Conservation (phyloP, 2,113 vertebrate species). For the Amphiprion ocellaris region DNA sequence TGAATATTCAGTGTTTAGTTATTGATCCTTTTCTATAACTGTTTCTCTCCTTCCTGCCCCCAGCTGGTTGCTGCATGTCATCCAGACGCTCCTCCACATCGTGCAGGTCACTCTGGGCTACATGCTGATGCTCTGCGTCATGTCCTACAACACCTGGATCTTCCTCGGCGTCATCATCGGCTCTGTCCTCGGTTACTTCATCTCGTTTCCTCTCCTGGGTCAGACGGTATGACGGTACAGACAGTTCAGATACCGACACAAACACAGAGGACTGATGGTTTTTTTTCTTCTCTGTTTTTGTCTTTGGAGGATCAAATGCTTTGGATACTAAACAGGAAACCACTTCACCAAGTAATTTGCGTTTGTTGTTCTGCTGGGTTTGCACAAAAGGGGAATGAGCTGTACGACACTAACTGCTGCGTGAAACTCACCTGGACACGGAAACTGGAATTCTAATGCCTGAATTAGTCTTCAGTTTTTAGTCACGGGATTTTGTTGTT, state of each 20-base stretch:
- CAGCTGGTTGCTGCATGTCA: constrained; percentile 83
- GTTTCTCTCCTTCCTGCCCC: neutral
- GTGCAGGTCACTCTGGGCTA: constrained; percentile 93
- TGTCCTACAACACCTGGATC: constrained; percentile 98
- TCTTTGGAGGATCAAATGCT: neutral
- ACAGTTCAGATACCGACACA: neutral
- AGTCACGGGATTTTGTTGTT: no score
- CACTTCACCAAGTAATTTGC: neutral
- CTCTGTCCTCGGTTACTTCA: constrained; percentile 89
- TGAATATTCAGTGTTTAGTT: neutral
- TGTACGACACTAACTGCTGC: neutral
- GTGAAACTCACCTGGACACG: neutral
- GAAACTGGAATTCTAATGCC: neutral
- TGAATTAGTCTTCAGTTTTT: no score
- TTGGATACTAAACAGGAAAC: constrained; percentile 14
- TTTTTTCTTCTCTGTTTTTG: neutral
- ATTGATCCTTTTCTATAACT: no score
- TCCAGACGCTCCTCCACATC: constrained; percentile 88
- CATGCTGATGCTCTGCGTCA: constrained; percentile 94
- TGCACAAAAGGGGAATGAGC: neutral
- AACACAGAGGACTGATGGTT: neutral
- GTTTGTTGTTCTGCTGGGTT: neutral
- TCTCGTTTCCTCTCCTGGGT: constrained; percentile 89
- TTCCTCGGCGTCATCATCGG: constrained; percentile 90
- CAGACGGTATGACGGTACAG: constrained; percentile 28